Evolutionary conservation across 2,888 invertebrate species (phyloP).

Genomic region (Tridacna gigas): DNA sequence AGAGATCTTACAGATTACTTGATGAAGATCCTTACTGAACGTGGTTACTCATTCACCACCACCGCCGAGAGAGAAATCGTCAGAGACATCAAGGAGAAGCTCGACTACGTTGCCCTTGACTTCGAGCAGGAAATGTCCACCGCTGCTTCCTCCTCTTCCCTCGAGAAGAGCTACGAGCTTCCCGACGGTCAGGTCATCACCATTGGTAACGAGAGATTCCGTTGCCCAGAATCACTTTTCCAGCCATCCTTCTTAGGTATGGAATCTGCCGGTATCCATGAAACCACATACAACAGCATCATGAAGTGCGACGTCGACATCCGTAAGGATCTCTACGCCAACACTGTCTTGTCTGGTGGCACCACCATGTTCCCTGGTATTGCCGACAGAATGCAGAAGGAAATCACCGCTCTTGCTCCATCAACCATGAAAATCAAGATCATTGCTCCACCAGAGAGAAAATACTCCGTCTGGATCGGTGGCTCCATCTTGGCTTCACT

Average conservation of each 20-base stretch:
- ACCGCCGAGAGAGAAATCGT: constrained; percentile 82
- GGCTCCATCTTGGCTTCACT: constrained; percentile 29
- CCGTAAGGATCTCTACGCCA: constrained; percentile 31
- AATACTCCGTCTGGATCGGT: constrained; percentile 27
- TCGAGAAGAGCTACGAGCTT: constrained; percentile 78
- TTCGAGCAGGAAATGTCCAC: constrained; percentile 83
- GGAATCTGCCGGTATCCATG: constrained; percentile 30
- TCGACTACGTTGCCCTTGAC: constrained; percentile 75
- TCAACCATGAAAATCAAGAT: constrained; percentile 29
- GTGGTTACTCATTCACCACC: constrained; percentile 32
- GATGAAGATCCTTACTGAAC: constrained; percentile 29
- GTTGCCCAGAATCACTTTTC: constrained; percentile 26
- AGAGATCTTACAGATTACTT: constrained; percentile 29
- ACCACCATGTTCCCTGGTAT: constrained; percentile 30
- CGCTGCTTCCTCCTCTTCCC: constrained; percentile 76
- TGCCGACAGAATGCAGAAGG: constrained; percentile 32
- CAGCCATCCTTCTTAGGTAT: constrained; percentile 69
- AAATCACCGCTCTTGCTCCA: constrained; percentile 22
- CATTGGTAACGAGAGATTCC: constrained; percentile 28
- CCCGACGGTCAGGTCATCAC: constrained; percentile 30
- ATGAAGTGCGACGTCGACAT: constrained; percentile 30
- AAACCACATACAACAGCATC: constrained; percentile 31
- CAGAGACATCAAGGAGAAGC: constrained; percentile 85
- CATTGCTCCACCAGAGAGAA: constrained; percentile 28
- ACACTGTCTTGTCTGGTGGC: constrained; percentile 29